phyloP scores from a whole-genome alignment of 1,140 invertebrate species.

The Holotrichia oblita region DNA sequence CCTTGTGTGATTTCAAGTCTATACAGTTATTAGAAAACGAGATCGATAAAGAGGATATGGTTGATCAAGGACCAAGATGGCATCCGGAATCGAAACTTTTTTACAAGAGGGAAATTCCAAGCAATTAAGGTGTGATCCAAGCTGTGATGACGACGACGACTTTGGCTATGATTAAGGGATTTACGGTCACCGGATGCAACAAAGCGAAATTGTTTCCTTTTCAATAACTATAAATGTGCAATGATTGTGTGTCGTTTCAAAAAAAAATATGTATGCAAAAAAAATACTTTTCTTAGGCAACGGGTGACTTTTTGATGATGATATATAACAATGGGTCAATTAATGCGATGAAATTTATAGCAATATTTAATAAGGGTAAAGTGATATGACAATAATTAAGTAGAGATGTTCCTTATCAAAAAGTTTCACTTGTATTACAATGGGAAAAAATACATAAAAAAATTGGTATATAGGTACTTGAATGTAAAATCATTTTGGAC shows the following conservation, averaged over 20 bases:
- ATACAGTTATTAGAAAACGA: slow-evolving; percentile 57
- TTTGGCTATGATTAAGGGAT: not conserved
- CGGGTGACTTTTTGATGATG: too few species aligned
- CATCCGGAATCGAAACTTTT: slow-evolving; percentile 58
- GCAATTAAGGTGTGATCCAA: not conserved
- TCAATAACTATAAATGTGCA: not conserved
- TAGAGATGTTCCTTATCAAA: too few species aligned
- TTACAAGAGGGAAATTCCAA: slow-evolving; percentile 57
- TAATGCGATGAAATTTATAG: not conserved
- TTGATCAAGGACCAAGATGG: slow-evolving; percentile 54
- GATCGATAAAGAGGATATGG: slow-evolving; percentile 56
- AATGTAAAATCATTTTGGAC: too few species aligned
- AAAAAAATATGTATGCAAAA: not conserved
- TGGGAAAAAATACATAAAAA: too few species aligned
- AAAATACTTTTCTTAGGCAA: not conserved
- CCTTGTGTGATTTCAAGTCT: slow-evolving; percentile 5
- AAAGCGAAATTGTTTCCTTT: slow-evolving; percentile 8
- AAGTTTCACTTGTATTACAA: too few species aligned
- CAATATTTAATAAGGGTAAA: not conserved
- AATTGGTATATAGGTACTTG: too few species aligned
- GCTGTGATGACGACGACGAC: not conserved
- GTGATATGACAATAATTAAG: not conserved
- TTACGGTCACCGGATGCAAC: not conserved
- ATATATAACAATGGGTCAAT: not conserved
- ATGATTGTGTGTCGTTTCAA: slow-evolving; percentile 15